Base-by-base conservation (phyloP, 2,797 vertebrate genomes). In the Nannoperca australis region DNA sequence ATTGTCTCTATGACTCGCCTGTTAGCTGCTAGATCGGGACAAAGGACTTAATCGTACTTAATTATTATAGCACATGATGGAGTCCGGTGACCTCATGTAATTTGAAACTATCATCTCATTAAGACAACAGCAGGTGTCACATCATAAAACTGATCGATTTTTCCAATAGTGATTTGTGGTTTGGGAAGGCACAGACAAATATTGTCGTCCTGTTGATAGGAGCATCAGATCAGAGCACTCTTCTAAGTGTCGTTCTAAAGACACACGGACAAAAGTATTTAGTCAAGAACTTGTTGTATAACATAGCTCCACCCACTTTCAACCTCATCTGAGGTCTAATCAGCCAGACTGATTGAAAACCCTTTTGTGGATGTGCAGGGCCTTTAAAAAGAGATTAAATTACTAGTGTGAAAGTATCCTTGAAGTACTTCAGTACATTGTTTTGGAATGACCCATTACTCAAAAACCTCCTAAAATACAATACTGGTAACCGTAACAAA, bases 371-470 rank as follows among this genome's bases (percentile, higher is more conserved):
- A 7, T 54, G 36, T 55, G 2, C 5, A 36, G 15, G 5, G 1
- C 54, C 36, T 45, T 54, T 49, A 20, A 38, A 30, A 5, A 42
- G 18, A 58, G 12, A 6, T 34, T 20, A 9, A 14, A 17, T 61
- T 45, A 53, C 11, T 34, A 5, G 27, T 42, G 27, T 45, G 38
- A 62, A 62, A 22, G 17, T 24, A 22, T 44, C 5, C 22, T 32
- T 38, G 22, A 65, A 59, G 22, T 22, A 32, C 10, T 65, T 65
- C 40, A 50, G 12, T 12, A 74, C 15, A 45, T 50, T 74, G 18
- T 42, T 56, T 22, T 32, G 2, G n/a, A 55, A 9, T 54, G 7
- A 47, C 4, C 38, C 10, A 17, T 20, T 61, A 9, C 17, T 12
- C 45, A 24, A 50, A 50, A 47, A 7, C 14, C 22, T 2, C 7